A percentile compares a stretch with the other conserved stretches of the same genome.
Evolutionary conservation across 2,113 vertebrate genomes (phyloP).

Genomic region (Stegostoma tigrinum): DNA sequence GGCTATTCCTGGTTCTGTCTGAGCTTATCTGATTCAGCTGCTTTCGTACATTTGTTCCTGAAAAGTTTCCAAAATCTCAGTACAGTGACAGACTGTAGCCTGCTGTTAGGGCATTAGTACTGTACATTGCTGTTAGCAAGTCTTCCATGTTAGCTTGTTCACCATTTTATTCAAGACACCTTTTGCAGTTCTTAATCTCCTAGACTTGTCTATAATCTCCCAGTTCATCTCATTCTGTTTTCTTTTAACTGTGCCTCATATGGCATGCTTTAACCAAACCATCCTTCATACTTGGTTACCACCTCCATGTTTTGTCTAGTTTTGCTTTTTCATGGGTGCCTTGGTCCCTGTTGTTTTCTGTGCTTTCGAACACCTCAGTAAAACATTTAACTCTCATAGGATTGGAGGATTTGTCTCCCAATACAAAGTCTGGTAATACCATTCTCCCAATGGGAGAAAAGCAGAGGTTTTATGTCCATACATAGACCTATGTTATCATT

Average conservation of each 20-base stretch:
- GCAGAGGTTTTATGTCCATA: not conserved
- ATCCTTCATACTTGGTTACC: not conserved
- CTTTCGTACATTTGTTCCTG: not conserved
- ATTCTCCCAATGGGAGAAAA: not conserved
- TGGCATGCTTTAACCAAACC: not conserved
- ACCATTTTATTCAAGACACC: not conserved
- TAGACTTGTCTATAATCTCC: not conserved
- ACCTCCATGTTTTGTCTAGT: not conserved
- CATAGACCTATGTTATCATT: not conserved
- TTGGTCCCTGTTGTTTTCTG: not conserved
- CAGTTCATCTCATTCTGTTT: not conserved
- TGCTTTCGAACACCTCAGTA: not conserved
- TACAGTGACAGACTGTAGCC: not conserved
- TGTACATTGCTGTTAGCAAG: not conserved
- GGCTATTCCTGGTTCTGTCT: not conserved
- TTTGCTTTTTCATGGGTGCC: not conserved
- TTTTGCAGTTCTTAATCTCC: not conserved
- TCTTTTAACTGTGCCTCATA: not conserved
- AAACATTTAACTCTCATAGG: not conserved
- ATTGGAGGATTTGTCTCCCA: not conserved
- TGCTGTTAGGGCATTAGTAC: not conserved
- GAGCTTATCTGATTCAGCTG: not conserved
- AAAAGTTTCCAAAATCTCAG: not conserved
- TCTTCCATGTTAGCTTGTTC: not conserved
- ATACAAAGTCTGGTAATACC: not conserved